A percentile compares a stretch with the other conserved stretches of the same genome.
These are phyloP conservation scores for Platygyra sinensis DNA, from an alignment of 64 coral and sea anemone genomes.

Conservation along the genomic window DNA sequence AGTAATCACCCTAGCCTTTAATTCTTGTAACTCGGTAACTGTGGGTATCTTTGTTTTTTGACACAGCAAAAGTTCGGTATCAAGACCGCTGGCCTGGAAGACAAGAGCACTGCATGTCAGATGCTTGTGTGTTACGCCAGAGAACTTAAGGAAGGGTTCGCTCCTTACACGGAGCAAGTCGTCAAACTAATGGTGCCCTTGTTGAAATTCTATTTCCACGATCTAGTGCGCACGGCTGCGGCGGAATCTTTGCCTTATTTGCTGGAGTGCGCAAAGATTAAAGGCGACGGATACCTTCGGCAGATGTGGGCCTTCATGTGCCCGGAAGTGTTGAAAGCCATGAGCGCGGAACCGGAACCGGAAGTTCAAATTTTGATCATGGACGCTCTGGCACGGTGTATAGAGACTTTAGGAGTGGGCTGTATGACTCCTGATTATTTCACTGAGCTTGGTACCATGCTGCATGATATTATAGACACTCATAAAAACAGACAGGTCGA, in stretches of 20 bases:
- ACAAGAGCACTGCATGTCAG: conserved; percentile 98
- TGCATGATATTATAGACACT: conserved; percentile 84
- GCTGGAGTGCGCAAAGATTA: conserved; percentile 83
- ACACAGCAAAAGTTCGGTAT: conserved; percentile 99
- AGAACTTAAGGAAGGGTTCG: conserved; percentile 96
- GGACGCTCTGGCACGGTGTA: conserved; percentile 87
- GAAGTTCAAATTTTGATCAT: conserved; percentile 96
- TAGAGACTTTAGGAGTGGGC: conserved; percentile 91
- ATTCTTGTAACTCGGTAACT: background rate
- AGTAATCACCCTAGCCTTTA: background rate
- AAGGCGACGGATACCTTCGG: conserved; percentile 83
- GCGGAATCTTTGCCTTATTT: conserved; percentile 90
- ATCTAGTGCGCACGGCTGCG: conserved; percentile 93
- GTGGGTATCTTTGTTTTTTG: background rate
- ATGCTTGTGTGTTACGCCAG: conserved; percentile 97
- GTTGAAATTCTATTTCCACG: conserved; percentile 98
- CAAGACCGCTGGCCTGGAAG: conserved; percentile 95
- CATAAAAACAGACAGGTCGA: conserved; percentile 91
- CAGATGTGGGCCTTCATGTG: conserved; percentile 99
- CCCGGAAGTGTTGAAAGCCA: conserved; percentile 89
- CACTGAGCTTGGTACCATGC: conserved; percentile 68
- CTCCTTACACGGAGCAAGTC: conserved; percentile 90
- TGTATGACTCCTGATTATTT: conserved; percentile 84
- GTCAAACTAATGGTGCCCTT: conserved; percentile 95
- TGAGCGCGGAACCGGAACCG: conserved; percentile 88